Conservation (phyloP, 2,797 vertebrate species). For the Dipus sagitta region DNA sequence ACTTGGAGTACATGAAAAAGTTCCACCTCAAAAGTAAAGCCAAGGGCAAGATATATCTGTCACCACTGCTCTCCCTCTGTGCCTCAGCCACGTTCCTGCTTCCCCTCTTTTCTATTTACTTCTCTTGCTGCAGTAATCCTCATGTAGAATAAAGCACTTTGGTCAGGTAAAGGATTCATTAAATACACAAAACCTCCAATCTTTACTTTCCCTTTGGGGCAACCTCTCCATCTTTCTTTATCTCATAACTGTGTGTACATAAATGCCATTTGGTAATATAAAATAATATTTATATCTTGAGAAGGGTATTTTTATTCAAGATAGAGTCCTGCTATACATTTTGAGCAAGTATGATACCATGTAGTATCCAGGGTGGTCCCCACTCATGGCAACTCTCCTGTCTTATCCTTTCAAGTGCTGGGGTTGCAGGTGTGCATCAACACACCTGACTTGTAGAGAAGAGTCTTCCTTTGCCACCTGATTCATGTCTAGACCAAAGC, state of each 20-base stretch:
- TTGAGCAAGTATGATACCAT: background rate
- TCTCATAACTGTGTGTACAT: background rate
- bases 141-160: conserved; percentile 29
- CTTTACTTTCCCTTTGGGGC: background rate
- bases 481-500: background rate
- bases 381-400: background rate
- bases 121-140: background rate
- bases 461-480: background rate
- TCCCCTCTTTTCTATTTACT: background rate
- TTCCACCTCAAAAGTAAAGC: background rate
- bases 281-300: background rate
- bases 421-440: background rate
- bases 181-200: background rate
- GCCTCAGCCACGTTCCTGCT: background rate
- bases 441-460: background rate
- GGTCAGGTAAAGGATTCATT: background rate
- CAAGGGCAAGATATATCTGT: conserved; percentile 42
- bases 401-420: background rate
- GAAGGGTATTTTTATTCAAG: background rate
- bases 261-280: background rate
- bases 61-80: background rate
- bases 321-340: background rate
- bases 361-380: background rate
- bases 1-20: background rate
- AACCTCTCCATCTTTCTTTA: background rate